Base-by-base conservation (phyloP, 2,888 invertebrate genomes). In the Ephialtes manifestator region DNA sequence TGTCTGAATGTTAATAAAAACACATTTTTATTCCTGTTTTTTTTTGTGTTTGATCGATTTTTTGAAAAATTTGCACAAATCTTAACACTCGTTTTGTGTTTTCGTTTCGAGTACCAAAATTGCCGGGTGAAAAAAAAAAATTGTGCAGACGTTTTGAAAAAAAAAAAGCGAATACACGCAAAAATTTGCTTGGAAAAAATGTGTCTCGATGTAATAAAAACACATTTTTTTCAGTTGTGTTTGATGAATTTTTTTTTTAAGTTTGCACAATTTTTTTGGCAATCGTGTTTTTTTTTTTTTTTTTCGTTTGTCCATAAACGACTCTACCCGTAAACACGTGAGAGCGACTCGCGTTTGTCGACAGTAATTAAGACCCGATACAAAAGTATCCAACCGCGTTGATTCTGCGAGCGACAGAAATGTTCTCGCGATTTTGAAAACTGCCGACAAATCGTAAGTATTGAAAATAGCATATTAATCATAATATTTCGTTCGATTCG, bases 311-410 rank as follows among this genome's bases (percentile, higher is more conserved):
- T 58, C 24, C 13, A 58, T 15, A 63, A 39, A 39, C 39, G 39
- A 39, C 39, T 39, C 24, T 4, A 24, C 20, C 20, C 46, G 8
- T 11, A 20, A 46, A n/a, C 67, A 67, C 67, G 67, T 67, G 11
- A 24, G 20, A 5, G 13, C 1, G 20, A 13, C 28, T 31, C 48
- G 46, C 75, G 75, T 48, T 63, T 31, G 75, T 63, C 75, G 63
- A 28, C 60, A 60, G 74, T 68, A 51, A 60, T 58, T 31, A 68
- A 58, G 18, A 70, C 4, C 18, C n/a, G 68, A 78, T 78, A 78
- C 77, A 78, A 78, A 78, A 78, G 77, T 78, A 78, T 78, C 77
- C 4, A 31, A 46, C 46, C 46, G 28, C 58, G 31, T 48, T 28
- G 13, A 28, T 48, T 4, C n/a, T 18, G 67, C 28, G 11, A 53